Base-by-base conservation (phyloP, 2,888 invertebrate species). In the Lacanobia wlatinum region DNA sequence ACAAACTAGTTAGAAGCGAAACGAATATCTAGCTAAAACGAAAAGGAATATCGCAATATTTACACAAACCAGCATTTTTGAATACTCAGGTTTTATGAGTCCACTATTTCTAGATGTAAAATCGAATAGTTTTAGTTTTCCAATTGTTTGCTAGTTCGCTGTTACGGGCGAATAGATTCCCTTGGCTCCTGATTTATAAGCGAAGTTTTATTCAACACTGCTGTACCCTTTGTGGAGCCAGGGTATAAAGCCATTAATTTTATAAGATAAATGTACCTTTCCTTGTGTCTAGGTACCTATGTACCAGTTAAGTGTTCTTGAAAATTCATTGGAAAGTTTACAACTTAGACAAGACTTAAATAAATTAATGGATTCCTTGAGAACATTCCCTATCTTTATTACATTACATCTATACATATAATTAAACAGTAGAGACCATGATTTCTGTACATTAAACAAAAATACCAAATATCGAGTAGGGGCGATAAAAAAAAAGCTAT, bases 141-240 rank as follows among this genome's bases (percentile, higher is more conserved):
- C 73, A 52, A 72, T 78, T 50, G 48, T 71, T 43, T 52, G 21
- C 12, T 58, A 21, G 40, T 55, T 61, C 50, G 16, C 38, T 23
- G 48, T 78, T 70, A 71, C 43, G 48, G 18, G 18, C 18, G 23
- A 48, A 38, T 48, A 48, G n/a, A 55, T 50, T 75, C 60, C 78
- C 78, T 56, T 28, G 38, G 50, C 60, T 28, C 72, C 72, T 28
- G 78, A 75, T 75, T 75, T 72, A 78, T 75, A 78, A 38, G 43
- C 43, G 50, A 75, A 61, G 72, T 75, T 75, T 56, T 71, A 59
- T 59, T 59, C 9, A 77, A 70, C 70, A 58, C 10, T 38, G 9
- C 12, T 23, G 2, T 34, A 34, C 28, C 34, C 23, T 40, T 3
- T n/a, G 9, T 5, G 23, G 1, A 18, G 23, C 10, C 14, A n/a